Evolutionary conservation across 2,113 vertebrate genomes (phyloP).

Genomic region (Plecotus auritus): DNA sequence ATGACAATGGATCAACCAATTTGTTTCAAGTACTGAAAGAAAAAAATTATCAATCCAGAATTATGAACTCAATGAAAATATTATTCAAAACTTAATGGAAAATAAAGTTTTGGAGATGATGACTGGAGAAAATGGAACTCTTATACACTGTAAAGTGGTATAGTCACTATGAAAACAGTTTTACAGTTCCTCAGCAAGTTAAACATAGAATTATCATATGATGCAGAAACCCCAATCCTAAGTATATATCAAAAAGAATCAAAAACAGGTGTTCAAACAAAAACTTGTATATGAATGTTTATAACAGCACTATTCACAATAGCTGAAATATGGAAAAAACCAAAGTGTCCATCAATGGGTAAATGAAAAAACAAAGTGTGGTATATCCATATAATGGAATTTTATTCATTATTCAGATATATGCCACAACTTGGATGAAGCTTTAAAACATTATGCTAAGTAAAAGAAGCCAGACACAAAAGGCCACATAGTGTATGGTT

Average conservation of each 20-base stretch:
- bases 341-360: neutral
- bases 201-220: slow-evolving; percentile 18
- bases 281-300: slow-evolving; percentile 6
- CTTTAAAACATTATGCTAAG: neutral
- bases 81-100: neutral
- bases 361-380: slow-evolving; percentile 3
- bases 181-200: neutral
- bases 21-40: neutral
- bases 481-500: neutral
- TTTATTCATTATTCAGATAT: slow-evolving; percentile 9
- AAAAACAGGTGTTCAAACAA: slow-evolving; percentile 55
- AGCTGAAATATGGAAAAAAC: neutral
- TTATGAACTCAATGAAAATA: slow-evolving; percentile 5
- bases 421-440: neutral
- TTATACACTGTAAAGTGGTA: neutral
- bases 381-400: neutral
- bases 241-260: slow-evolving; percentile 8
- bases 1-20: neutral
- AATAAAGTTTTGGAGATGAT: neutral
- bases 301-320: neutral
- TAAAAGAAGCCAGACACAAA: slow-evolving; percentile 10
- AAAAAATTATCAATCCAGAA: neutral
- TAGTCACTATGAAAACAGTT: neutral
- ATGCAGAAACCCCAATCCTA: slow-evolving; percentile 33
- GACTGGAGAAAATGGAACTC: neutral